A percentile compares a stretch with the other conserved stretches of the same genome.
These are phyloP conservation scores for Zaprionus gabonicus DNA, from an alignment of 1,140 invertebrate species.

Conservation along the genomic window DNA sequence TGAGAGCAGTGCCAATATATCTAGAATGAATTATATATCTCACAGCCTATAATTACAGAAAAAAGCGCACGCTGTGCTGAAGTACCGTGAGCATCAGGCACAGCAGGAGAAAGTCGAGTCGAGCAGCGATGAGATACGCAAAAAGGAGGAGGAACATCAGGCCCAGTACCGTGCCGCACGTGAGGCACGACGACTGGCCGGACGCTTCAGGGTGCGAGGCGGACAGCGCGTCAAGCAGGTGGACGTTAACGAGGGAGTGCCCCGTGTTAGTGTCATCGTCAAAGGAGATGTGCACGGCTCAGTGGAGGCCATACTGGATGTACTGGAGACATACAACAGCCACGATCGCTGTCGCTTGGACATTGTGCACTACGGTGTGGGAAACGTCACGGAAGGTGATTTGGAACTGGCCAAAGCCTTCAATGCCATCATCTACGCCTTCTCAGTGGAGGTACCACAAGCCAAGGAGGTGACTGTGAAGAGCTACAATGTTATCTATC, in stretches of 20 bases:
- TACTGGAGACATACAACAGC: constrained; percentile 94
- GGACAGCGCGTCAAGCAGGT: constrained; percentile 86
- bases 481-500: constrained; percentile 95
- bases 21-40: neutral
- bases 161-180: constrained; percentile 88
- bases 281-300: constrained; percentile 95
- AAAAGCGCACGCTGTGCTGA: constrained; percentile 89
- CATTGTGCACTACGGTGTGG: constrained; percentile 95
- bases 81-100: constrained; percentile 86
- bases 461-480: constrained; percentile 87
- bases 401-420: constrained; percentile 94
- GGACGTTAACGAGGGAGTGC: constrained; percentile 80
- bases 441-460: constrained; percentile 89
- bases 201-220: constrained; percentile 85
- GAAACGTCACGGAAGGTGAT: constrained; percentile 92
- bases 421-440: constrained; percentile 93
- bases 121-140: constrained; percentile 87
- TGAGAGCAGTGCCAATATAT: constrained; percentile 36
- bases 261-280: constrained; percentile 87
- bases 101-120: constrained; percentile 87
- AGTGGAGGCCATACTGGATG: constrained; percentile 96
- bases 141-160: constrained; percentile 89
- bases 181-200: constrained; percentile 87
- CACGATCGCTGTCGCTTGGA: constrained; percentile 91
- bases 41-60: constrained; percentile 84